A percentile compares a stretch with the other conserved stretches of the same genome.
Evolutionary conservation across 2,797 vertebrate genomes (phyloP).

Genomic region (Mycteria americana): DNA sequence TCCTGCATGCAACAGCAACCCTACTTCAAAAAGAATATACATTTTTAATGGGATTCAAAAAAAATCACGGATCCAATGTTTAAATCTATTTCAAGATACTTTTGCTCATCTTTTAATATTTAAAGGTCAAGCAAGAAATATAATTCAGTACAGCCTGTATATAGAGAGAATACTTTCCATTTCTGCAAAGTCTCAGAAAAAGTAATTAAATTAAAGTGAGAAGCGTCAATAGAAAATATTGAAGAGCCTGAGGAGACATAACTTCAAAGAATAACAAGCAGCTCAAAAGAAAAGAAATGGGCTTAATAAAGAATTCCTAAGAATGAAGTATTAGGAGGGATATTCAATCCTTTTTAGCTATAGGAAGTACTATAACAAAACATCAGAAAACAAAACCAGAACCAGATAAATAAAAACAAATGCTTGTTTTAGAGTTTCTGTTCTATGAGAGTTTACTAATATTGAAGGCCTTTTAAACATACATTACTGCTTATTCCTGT

Average conservation of each 20-base stretch:
- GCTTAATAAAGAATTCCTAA: slow-evolving; percentile 24
- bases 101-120: slow-evolving; percentile 60
- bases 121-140: slow-evolving; percentile 58
- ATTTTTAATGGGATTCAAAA: slow-evolving; percentile 42
- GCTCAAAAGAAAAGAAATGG: slow-evolving; percentile 43
- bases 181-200: slow-evolving; percentile 44
- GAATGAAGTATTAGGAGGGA: neutral
- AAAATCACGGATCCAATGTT: slow-evolving; percentile 10
- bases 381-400: neutral
- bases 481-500: neutral
- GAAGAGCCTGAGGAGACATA: slow-evolving; percentile 68
- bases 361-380: neutral
- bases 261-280: slow-evolving; percentile 74
- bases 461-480: neutral
- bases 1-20: neutral
- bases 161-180: neutral
- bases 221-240: slow-evolving; percentile 79
- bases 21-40: slow-evolving; percentile 29
- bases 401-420: neutral
- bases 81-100: slow-evolving; percentile 36
- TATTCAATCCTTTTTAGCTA: neutral
- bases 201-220: slow-evolving; percentile 81
- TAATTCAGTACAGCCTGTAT: neutral
- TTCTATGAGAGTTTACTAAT: neutral
- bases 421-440: neutral